A percentile compares a stretch with the other conserved stretches of the same genome.
Conservation (phyloP, 2,797 vertebrate genomes). For the Staurois parvus region DNA sequence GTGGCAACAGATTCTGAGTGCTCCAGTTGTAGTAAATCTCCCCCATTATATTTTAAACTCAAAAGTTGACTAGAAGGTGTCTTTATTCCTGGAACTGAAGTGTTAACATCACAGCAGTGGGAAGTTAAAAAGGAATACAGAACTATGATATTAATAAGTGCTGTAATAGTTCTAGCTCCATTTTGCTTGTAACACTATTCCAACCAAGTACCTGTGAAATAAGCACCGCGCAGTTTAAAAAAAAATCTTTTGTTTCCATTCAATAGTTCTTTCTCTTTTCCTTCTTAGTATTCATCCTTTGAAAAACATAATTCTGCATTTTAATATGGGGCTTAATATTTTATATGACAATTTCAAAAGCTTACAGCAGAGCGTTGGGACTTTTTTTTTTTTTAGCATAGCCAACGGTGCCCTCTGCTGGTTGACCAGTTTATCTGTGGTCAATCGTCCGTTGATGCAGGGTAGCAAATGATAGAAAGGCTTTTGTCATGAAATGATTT, state of each 20-base stretch:
- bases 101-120: neutral
- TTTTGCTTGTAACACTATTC: neutral
- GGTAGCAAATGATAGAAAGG: neutral
- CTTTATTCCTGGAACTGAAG: neutral
- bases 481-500: conserved; percentile 1
- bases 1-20: too few relatives aligned
- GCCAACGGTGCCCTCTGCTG: conserved; percentile 33
- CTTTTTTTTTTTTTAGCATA: neutral
- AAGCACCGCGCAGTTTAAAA: neutral
- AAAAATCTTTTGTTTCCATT: conserved; percentile 28
- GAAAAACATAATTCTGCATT: conserved; percentile 11
- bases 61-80: too few relatives aligned
- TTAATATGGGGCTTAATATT: conserved; percentile 1
- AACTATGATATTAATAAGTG: conserved; percentile 11
- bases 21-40: too few relatives aligned
- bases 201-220: neutral
- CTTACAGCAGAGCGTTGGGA: too few relatives aligned
- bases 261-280: neutral
- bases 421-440: neutral
- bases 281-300: neutral
- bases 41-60: too few relatives aligned
- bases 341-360: conserved; percentile 1
- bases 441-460: neutral
- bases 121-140: neutral
- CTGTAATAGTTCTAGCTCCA: neutral